Base-by-base conservation (phyloP, 2,797 vertebrate genomes). In the Cichlasoma orientale region DNA sequence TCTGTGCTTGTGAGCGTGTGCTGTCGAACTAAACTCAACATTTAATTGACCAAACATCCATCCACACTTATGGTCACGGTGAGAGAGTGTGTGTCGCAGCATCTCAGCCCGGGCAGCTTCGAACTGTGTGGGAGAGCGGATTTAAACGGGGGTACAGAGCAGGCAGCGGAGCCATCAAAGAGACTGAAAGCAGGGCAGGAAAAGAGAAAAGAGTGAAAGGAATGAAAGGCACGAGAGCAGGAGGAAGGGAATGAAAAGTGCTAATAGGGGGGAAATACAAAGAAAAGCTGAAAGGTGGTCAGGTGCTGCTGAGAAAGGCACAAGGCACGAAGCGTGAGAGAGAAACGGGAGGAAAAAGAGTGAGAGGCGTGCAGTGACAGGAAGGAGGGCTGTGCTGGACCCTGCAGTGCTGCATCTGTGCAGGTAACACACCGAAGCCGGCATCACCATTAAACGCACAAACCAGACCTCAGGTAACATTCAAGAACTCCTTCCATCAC, bases 41-140 rank as follows among this genome's bases (percentile, higher is more conserved):
- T 86, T 86, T 77, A 85, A 87, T 68, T 82, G 90, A 89, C 85
- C 79, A 80, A 86, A 85, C 78, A 79, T 87, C 88, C 63, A 85
- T 83, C 88, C 68, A 79, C 75, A 41, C 69, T 59, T 50, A 53
- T 18, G 9, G 73, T 82, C 61, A 68, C 8, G 50, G 68, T 52
- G 59, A 50, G 75, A 50, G 75, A 27, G 69, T 75, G 58, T 56
- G 56, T 63, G 31, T 33, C 21, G 33, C 56, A n/a, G 31, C 6
- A 7, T 85, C 70, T 75, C 55, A 29, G 50, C 56, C 11, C 61
- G 75, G 56, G 57, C 3, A 41, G 38, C 11, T 41, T 16, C 33
- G 27, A 80, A 75, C 50, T 82, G 56, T 10, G 47, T 44, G 41
- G 13, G 41, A 41, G 38, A 38, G 36, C 9, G 1, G 36, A 38